phyloP scores from a whole-genome alignment of 2,888 invertebrate species.

The Drosophila heteroneura region DNA sequence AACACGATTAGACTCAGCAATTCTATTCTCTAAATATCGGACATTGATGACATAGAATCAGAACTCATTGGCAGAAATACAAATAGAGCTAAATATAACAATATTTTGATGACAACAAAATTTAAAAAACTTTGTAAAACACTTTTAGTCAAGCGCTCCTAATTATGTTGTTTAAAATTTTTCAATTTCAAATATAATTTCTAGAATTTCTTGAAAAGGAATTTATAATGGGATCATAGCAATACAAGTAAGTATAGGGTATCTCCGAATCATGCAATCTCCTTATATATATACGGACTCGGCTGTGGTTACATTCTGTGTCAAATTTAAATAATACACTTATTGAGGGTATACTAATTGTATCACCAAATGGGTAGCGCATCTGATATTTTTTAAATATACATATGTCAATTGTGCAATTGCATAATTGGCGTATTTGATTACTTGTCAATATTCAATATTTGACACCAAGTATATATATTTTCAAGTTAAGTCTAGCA shows the following conservation, averaged over 20 bases:
- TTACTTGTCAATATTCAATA: not conserved
- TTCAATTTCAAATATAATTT: not conserved
- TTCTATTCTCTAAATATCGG: not conserved
- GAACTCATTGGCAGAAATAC: not conserved
- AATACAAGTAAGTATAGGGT: not conserved
- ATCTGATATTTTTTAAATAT: not conserved
- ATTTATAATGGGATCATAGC: not conserved
- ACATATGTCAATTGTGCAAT: not conserved
- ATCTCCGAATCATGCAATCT: too few species aligned
- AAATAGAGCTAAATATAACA: too few species aligned
- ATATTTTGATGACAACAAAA: too few species aligned
- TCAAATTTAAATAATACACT: not conserved
- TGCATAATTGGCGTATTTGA: not conserved
- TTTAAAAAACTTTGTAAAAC: too few species aligned
- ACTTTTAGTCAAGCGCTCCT: too few species aligned
- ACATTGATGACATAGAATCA: not conserved
- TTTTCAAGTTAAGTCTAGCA: not conserved
- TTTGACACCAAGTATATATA: not conserved
- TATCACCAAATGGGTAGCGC: not conserved
- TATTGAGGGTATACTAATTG: not conserved
- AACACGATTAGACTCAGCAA: not conserved
- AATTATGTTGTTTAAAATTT: too few species aligned
- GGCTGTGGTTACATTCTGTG: not conserved
- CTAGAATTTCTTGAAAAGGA: too few species aligned
- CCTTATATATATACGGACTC: not conserved